Percentiles rank a stretch among this genome's conserved stretches.
Conservation (phyloP, 2,113 vertebrate genomes). For the Lophochroa leadbeateri region DNA sequence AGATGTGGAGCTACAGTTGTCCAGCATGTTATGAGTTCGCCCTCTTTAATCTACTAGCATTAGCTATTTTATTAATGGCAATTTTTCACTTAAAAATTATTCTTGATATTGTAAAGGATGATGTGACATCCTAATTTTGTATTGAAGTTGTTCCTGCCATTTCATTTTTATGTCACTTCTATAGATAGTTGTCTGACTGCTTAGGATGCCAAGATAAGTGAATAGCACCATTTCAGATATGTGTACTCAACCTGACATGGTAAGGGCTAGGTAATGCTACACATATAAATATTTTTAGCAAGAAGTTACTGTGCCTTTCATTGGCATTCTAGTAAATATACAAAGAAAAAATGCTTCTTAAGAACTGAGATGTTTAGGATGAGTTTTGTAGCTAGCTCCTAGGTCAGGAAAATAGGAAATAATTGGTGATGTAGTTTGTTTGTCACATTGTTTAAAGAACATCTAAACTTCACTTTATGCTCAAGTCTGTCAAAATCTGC, state of each 20-base stretch:
- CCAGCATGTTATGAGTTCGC: background rate
- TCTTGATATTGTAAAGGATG: background rate
- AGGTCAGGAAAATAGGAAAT: background rate
- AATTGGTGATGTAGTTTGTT: background rate
- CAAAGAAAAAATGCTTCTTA: background rate
- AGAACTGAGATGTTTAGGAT: background rate
- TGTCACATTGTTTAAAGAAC: background rate
- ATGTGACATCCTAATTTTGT: background rate
- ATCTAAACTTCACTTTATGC: background rate
- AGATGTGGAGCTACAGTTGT: background rate
- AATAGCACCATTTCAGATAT: background rate
- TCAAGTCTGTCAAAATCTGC: background rate
- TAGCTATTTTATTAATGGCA: background rate
- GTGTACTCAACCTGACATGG: background rate
- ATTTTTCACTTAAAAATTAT: background rate
- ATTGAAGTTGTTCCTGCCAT: background rate
- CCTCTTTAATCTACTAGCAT: background rate
- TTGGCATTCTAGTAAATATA: background rate
- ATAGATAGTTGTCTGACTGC: background rate
- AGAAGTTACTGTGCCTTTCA: background rate
- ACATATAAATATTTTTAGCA: background rate
- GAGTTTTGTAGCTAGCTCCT: background rate
- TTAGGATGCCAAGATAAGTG: background rate
- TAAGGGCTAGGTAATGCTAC: background rate
- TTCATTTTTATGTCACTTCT: background rate